Base-by-base conservation (phyloP, 1,140 invertebrate genomes). In the Hermetia illucens region DNA sequence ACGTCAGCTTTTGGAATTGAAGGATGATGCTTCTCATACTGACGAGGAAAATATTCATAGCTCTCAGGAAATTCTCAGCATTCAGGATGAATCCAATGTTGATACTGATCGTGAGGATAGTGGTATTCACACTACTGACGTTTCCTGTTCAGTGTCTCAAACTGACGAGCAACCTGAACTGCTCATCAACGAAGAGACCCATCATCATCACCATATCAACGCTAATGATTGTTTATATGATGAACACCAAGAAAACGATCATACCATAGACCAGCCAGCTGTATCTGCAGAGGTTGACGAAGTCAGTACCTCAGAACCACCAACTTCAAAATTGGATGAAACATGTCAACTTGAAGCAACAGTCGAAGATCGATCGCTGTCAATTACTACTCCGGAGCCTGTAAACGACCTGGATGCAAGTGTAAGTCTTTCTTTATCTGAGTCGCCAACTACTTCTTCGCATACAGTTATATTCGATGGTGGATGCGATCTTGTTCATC, bases 41-140 rank as follows among this genome's bases (percentile, higher is more conserved):
- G 21, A 38, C 13, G 6, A 21, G 15, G 16, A 41, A 29, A n/a
- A 20, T 4, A 12, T 21, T 8, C 18, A 76, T 49, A 77, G 74
- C 46, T 63, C 75, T 21, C 73, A 77, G 68, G 75, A 61, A 46
- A 22, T 20, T 21, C 4, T 22, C 1, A 22, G 21, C 16, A 21
- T 21, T 12, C 10, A 64, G 42, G 59, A 62, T 40, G 61, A 62
- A 18, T 61, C 66, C 24, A 60, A 61, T 22, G 69, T 65, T 34
- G 77, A 81, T 37, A 79, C 77, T 8, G 77, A 83, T 58, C 67
- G 77, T 10, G 82, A 86, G 53, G 82, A 85, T 46, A 83, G 79
- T 38, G 82, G 82, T 3, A 83, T 86, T 36, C 81, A 85, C 45
- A 84, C 79, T 19, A 76, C 76, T 2, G 78, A 82, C 51, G 79